A percentile compares a stretch with the other conserved stretches of the same genome.
Conservation (phyloP, 2,888 invertebrate genomes). For the Limulus polyphemus region DNA sequence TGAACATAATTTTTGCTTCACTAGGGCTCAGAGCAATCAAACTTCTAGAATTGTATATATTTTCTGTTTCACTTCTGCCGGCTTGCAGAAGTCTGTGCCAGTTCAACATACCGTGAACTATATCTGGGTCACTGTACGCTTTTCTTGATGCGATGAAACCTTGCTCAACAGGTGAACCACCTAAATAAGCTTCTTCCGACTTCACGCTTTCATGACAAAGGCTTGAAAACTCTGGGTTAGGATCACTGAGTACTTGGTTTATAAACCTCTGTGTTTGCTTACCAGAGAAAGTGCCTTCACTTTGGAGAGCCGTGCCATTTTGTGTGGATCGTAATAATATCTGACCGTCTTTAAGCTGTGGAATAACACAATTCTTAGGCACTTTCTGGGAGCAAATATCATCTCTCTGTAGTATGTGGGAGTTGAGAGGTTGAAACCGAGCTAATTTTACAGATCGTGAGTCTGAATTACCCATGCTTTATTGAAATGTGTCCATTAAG, state of each 20-base stretch:
- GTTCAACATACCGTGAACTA: conserved; percentile 22
- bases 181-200: no score
- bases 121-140: conserved; percentile 22
- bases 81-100: background rate
- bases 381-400: background rate
- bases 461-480: no score
- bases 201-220: no score
- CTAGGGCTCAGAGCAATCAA: conserved; percentile 36
- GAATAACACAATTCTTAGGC: conserved; percentile 18
- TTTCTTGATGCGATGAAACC: conserved; percentile 13
- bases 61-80: no score
- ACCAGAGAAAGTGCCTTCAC: conserved; percentile 69
- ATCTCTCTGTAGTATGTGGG: no score
- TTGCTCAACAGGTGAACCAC: background rate
- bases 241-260: background rate
- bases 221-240: no score
- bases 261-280: conserved; percentile 23
- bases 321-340: conserved; percentile 54
- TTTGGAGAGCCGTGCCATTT: conserved; percentile 67
- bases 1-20: conserved; percentile 44
- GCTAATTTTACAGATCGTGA: no score
- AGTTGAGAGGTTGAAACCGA: no score
- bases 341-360: conserved; percentile 12
- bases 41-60: conserved; percentile 3
- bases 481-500: no score